phyloP scores from a whole-genome alignment of 2,797 vertebrate species.

The Buceros bicornis region DNA sequence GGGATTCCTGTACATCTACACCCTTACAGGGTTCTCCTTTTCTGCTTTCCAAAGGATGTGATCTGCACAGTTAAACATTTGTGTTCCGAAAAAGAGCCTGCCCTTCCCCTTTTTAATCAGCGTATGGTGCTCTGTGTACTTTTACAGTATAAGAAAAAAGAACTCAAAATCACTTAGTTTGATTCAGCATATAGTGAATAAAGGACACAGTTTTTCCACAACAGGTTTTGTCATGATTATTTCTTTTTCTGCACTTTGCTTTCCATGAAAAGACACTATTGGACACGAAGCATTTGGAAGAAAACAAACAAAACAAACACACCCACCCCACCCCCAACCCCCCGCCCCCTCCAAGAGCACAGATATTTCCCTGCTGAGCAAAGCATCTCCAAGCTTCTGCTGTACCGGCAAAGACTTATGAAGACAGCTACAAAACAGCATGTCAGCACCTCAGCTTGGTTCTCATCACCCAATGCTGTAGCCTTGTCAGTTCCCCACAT shows the following conservation, averaged over 20 bases:
- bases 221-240: not conserved
- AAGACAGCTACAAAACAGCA: not conserved
- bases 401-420: not conserved
- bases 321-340: too few relatives aligned
- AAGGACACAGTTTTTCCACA: not conserved
- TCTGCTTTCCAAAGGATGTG: constrained; percentile 16
- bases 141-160: not conserved
- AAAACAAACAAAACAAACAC: not conserved
- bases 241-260: not conserved
- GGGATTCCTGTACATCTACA: not conserved
- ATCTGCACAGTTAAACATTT: constrained; percentile 2
- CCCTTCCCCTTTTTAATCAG: not conserved
- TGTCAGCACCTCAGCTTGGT: not conserved
- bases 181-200: not conserved
- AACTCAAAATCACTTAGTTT: not conserved
- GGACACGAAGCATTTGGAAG: not conserved
- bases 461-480: not conserved
- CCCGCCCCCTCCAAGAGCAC: not conserved
- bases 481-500: not conserved
- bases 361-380: not conserved
- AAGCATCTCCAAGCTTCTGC: not conserved
- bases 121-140: not conserved
- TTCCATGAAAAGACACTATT: not conserved
- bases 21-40: not conserved
- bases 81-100: not conserved